Evolutionary conservation across 2,797 vertebrate species (phyloP), one percentile per base, ranked within the genome.

Genomic region (Emydoidea blandingii): DNA sequence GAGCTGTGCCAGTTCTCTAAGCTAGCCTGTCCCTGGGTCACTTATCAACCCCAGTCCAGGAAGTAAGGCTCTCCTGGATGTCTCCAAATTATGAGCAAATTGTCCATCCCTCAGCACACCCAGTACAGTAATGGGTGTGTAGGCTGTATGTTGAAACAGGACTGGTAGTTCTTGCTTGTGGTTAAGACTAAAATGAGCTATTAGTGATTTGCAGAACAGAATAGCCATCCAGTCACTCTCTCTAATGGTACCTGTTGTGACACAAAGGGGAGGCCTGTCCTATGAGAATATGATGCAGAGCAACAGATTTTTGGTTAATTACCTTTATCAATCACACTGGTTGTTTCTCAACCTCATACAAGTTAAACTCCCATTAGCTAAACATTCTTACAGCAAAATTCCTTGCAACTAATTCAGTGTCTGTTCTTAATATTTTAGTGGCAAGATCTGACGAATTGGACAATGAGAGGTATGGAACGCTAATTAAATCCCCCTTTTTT

Each of bases 401-500:
- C 94, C 96, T 97, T 87, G 92, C 97, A 92, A 96, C 97, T 98
- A 98, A 98, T 96, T 82, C 94, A 96, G 92, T 92, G 97, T 98
- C 97, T 98, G 97, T 97, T 98, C 98, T 97, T 98, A 97, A 98
- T 97, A 90, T 98, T 98, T 96, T 98, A 99, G 99, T 98, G 97
- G 98, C 98, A 95, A 98, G 98, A 97, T 85, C 96, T 96, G 98
- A 98, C 11, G 99, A 99, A 90, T 97, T 98, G 97, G 99, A 99
- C 98, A 99, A 98, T 95, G 99, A 99, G 97, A 99, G 99, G 99
- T 99, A 98, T 97, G 98, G 95, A 96, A 96, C 41, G 56, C 95
- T 96, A 91, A 97, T 97, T 92, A 88, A 93, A 90, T 97, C 87
- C 81, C 89, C 98, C 6, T 21, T 19, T 21, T 52, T 52, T 53